phyloP scores from a whole-genome alignment of 2,888 invertebrate genomes.

The Dicycla oo region DNA sequence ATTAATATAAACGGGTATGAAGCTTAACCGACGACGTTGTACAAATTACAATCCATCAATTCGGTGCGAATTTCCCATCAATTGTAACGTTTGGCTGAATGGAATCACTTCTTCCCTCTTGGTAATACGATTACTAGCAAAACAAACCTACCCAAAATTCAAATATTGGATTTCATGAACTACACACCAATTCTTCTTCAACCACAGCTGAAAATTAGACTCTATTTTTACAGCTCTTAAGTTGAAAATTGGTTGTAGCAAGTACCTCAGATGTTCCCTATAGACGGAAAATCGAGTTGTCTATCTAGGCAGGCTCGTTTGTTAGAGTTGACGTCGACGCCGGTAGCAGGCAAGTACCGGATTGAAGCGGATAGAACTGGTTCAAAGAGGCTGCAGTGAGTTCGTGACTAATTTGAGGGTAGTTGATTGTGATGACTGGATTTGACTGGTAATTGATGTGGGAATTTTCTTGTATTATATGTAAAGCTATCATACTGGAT shows the following conservation, averaged over 20 bases:
- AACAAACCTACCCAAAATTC: slow-evolving; percentile 66
- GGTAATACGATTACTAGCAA: slow-evolving; percentile 67
- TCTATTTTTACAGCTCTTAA: neutral
- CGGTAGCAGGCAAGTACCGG: slow-evolving; percentile 56
- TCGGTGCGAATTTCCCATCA: slow-evolving; percentile 19
- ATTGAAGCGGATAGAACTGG: slow-evolving; percentile 51
- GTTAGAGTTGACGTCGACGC: slow-evolving; percentile 54
- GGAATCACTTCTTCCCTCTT: slow-evolving; percentile 40
- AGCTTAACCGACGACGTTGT: neutral
- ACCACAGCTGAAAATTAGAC: slow-evolving; percentile 21
- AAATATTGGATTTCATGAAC: slow-evolving; percentile 67
- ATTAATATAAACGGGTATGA: neutral
- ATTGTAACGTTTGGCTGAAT: slow-evolving; percentile 48
- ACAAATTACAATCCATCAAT: slow-evolving; percentile 24
- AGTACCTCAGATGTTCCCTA: slow-evolving; percentile 42
- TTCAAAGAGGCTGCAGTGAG: slow-evolving; percentile 49
- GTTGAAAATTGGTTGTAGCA: slow-evolving; percentile 29
- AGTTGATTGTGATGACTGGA: slow-evolving; percentile 34
- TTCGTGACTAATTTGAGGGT: slow-evolving; percentile 56
- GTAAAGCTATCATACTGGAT: neutral
- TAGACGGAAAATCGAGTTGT: slow-evolving; percentile 60
- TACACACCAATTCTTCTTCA: slow-evolving; percentile 35
- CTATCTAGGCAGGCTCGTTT: slow-evolving; percentile 59
- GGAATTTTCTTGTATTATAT: neutral
- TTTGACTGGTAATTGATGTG: slow-evolving; percentile 44